Evolutionary conservation across 1,140 invertebrate species (phyloP).

Genomic region (Sarcophaga peregrina): DNA sequence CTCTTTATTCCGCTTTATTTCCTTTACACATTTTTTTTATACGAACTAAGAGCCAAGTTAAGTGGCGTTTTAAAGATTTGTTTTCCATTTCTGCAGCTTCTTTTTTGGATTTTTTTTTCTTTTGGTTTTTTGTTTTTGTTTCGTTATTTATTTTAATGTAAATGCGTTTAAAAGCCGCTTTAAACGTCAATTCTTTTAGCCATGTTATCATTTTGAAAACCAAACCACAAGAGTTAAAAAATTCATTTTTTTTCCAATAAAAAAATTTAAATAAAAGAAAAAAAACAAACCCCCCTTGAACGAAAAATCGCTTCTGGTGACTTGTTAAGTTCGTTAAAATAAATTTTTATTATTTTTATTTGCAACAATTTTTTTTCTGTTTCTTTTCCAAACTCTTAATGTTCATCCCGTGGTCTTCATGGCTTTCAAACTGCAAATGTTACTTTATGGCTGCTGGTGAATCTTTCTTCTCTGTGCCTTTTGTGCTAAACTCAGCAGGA

Average conservation of each 20-base stretch:
- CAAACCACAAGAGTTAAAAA: conserved; percentile 10
- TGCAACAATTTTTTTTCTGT: background rate
- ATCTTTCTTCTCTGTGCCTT: background rate
- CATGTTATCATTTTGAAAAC: conserved; percentile 33
- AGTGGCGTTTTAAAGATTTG: conserved; percentile 40
- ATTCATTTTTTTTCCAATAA: too few species aligned
- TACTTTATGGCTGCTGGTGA: conserved; percentile 11
- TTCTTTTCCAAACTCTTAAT: background rate
- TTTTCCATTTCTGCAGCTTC: conserved; percentile 5
- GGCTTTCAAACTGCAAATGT: background rate
- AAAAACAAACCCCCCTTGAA: background rate
- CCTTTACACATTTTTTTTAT: background rate
- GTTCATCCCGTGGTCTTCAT: background rate
- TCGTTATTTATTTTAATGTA: conserved; percentile 24
- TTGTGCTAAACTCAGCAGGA: conserved; percentile 55
- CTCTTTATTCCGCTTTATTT: conserved; percentile 17
- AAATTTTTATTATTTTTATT: conserved; percentile 47
- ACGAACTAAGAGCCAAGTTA: conserved; percentile 5
- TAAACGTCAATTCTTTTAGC: conserved; percentile 37
- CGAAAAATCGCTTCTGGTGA: conserved; percentile 50
- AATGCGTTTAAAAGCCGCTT: conserved; percentile 36
- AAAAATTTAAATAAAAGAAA: background rate
- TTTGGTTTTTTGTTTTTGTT: background rate
- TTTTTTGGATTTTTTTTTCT: background rate
- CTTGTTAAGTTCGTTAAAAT: conserved; percentile 65